phyloP scores from a whole-genome alignment of 2,888 invertebrate genomes.

The Chaitophorus viminalis region DNA sequence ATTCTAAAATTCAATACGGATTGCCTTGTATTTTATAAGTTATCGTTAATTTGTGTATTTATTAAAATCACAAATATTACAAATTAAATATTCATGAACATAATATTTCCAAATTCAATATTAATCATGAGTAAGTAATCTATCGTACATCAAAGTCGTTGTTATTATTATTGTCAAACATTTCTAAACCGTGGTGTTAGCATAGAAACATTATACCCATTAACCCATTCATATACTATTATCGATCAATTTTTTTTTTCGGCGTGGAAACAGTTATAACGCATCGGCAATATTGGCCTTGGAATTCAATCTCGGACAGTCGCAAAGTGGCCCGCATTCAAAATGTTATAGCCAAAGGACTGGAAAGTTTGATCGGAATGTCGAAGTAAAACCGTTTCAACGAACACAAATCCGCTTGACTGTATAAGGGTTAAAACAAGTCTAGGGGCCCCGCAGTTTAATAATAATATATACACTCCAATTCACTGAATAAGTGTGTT shows the following conservation, averaged over 20 bases:
- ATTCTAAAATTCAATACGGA: neutral
- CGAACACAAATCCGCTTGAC: neutral
- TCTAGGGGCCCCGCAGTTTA: neutral
- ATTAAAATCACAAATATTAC: neutral
- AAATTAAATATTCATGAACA: neutral
- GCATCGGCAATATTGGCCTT: neutral
- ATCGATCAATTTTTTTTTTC: too few relatives aligned
- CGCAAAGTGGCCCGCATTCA: neutral
- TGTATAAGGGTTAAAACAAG: constrained; percentile 15
- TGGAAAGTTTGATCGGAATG: constrained; percentile 11
- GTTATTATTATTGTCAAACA: neutral
- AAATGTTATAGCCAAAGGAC: neutral
- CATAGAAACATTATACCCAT: too few relatives aligned
- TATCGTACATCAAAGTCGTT: neutral
- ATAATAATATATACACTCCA: constrained; percentile 35
- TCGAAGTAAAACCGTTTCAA: neutral
- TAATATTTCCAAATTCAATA: neutral
- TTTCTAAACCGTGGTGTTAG: neutral
- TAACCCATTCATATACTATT: too few relatives aligned
- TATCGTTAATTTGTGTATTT: neutral
- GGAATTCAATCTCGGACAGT: neutral
- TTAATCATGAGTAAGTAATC: neutral
- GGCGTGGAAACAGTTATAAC: neutral
- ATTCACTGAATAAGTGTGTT: constrained; percentile 32
- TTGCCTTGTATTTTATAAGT: neutral